Conservation (phyloP, 2,888 invertebrate genomes). For the Galeruca laticollis region DNA sequence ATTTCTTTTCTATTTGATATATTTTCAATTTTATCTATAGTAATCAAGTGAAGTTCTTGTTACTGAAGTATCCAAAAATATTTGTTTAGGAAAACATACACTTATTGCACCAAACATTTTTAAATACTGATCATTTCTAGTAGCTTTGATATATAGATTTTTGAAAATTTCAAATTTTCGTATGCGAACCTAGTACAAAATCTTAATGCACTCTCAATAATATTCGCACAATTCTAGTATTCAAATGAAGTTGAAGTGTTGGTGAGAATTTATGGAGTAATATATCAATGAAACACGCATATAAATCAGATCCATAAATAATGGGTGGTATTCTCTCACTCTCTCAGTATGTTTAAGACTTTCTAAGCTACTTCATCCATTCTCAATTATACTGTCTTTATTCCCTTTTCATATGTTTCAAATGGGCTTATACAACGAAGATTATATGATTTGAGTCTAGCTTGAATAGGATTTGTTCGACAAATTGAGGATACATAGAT, state of each 20-base stretch:
- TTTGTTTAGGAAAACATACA: no score
- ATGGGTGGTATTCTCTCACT: slow-evolving; percentile 55
- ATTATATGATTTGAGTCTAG: slow-evolving; percentile 36
- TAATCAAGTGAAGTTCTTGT: no score
- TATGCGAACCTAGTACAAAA: no score
- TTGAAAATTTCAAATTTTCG: no score
- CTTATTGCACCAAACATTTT: no score
- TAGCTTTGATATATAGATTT: not conserved
- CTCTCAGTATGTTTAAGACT: slow-evolving; percentile 58
- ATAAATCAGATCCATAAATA: slow-evolving; percentile 59
- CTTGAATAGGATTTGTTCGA: slow-evolving; percentile 14
- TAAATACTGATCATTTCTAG: not conserved
- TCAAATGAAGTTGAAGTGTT: slow-evolving; percentile 50
- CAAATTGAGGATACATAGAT: slow-evolving; percentile 2
- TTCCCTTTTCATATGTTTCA: slow-evolving; percentile 46
- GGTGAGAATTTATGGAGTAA: slow-evolving; percentile 57
- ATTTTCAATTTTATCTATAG: no score
- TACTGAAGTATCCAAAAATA: no score
- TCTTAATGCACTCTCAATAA: not conserved
- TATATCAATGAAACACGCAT: slow-evolving; percentile 57
- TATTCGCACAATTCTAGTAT: slow-evolving; percentile 21
- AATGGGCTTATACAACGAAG: slow-evolving; percentile 40
- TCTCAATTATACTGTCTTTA: slow-evolving; percentile 56
- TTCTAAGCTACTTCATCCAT: slow-evolving; percentile 58
- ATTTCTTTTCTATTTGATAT: no score